Conservation (phyloP, 2,113 vertebrate genomes). For the Nothoprocta pentlandii region DNA sequence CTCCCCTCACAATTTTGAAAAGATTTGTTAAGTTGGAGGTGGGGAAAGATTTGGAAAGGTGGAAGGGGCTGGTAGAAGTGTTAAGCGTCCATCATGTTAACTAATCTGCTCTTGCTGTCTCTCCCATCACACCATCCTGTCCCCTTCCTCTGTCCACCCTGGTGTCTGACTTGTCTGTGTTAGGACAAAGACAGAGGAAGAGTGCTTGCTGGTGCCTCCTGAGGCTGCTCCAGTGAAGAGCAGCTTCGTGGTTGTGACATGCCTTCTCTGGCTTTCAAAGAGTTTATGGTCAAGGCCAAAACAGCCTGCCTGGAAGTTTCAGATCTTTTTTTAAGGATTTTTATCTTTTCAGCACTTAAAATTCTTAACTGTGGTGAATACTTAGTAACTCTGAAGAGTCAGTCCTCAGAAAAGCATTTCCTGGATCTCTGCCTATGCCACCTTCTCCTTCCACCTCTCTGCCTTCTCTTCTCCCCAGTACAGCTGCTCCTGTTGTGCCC, state of each 20-base stretch:
- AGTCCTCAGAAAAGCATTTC: slow-evolving; percentile 33
- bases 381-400: slow-evolving; percentile 32
- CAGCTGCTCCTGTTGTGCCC: slow-evolving; percentile 37
- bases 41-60: no score
- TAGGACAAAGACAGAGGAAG: background rate
- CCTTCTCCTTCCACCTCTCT: background rate
- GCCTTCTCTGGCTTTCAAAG: slow-evolving; percentile 38
- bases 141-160: background rate
- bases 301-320: slow-evolving; percentile 24
- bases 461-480: background rate
- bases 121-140: background rate
- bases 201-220: background rate
- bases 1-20: background rate
- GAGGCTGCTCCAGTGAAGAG: background rate
- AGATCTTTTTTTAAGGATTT: background rate
- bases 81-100: background rate
- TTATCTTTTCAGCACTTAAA: slow-evolving; percentile 5
- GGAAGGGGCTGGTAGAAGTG: background rate
- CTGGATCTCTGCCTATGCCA: background rate
- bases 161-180: background rate
- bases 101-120: background rate
- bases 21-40: background rate
- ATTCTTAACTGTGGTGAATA: slow-evolving; percentile 15
- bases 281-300: slow-evolving; percentile 28
- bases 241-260: background rate